Percentiles rank a stretch among this genome's conserved stretches.
Conservation (phyloP, 2,113 vertebrate species). For the Cyanoderma ruficeps region DNA sequence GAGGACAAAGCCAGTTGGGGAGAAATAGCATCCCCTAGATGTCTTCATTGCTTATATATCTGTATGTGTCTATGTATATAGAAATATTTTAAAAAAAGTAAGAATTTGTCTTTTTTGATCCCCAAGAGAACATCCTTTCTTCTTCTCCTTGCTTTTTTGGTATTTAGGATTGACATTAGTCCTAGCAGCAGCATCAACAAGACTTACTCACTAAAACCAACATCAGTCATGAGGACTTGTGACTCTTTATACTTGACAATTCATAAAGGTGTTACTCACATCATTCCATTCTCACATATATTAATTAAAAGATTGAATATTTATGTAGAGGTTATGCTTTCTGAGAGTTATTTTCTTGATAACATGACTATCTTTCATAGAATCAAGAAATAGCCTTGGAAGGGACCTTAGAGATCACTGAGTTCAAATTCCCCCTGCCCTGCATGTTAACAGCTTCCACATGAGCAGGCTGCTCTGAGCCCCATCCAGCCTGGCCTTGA, state of each 20-base stretch:
- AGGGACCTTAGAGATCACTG: background rate
- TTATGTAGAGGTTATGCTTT: background rate
- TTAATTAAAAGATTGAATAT: background rate
- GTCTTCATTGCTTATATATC: background rate
- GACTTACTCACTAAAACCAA: background rate
- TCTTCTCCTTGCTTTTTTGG: background rate
- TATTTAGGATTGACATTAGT: background rate
- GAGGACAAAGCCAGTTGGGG: background rate
- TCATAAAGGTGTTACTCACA: background rate
- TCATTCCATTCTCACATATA: background rate
- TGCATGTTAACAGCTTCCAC: background rate
- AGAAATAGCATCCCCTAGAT: background rate
- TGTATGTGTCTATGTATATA: background rate
- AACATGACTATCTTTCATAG: background rate
- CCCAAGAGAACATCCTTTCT: background rate
- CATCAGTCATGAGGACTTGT: background rate
- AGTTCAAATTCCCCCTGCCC: background rate
- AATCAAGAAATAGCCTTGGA: background rate
- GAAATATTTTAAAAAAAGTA: background rate
- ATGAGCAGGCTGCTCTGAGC: background rate
- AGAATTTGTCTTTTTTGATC: background rate
- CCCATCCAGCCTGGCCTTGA: background rate
- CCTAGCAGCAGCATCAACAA: background rate
- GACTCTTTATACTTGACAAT: background rate
- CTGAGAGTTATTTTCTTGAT: background rate